phyloP scores from a whole-genome alignment of 37 sponge, comb jelly and placozoan species.

The Trichoplax adhaerens region DNA sequence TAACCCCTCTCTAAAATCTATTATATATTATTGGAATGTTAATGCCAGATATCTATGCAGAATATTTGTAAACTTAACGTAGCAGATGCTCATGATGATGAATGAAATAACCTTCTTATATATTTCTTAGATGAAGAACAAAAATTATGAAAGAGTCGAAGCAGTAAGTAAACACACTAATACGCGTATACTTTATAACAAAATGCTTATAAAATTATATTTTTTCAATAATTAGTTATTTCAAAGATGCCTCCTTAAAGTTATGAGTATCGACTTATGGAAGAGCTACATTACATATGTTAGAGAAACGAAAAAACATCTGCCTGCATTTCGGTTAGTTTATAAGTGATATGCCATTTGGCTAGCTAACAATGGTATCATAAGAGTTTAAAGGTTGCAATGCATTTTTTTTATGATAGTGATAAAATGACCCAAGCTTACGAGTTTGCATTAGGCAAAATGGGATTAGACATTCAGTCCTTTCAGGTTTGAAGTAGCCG shows the following conservation, averaged over 20 bases:
- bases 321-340: conserved; percentile 65
- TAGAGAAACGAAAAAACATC: conserved; percentile 56
- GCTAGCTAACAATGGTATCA: neutral
- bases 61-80: neutral
- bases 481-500: conserved; percentile 1
- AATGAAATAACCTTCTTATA: neutral
- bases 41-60: conserved; percentile 17
- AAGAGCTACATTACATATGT: conserved; percentile 85
- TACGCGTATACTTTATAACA: neutral
- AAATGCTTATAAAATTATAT: too few relatives aligned
- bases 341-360: neutral
- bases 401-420: conserved; percentile 21
- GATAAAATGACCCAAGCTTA: conserved; percentile 88
- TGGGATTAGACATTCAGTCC: conserved; percentile 79
- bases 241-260: conserved; percentile 68
- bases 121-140: conserved; percentile 41
- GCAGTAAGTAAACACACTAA: conserved; percentile 31
- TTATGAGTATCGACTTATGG: conserved; percentile 89
- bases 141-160: conserved; percentile 76
- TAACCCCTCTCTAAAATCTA: too few relatives aligned
- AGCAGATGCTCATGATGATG: conserved; percentile 10
- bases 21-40: conserved; percentile 2
- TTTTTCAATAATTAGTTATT: conserved; percentile 48
- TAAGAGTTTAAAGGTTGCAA: conserved; percentile 1
- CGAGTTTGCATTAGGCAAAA: conserved; percentile 85